Base-by-base conservation (phyloP, 1,140 invertebrate species). In the Ceratosolen fusciceps region DNA sequence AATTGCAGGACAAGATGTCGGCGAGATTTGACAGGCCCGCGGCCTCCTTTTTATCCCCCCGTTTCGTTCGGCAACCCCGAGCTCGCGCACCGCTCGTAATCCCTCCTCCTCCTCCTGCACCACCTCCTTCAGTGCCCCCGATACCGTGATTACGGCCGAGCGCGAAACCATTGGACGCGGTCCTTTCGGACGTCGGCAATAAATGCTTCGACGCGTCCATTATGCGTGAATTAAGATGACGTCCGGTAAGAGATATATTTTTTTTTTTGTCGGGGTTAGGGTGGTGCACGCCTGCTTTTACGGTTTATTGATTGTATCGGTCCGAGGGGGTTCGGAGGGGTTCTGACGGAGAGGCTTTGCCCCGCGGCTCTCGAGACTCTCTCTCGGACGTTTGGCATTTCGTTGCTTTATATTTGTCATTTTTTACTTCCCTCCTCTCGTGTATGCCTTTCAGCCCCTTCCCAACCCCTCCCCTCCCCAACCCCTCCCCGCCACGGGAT, bases 11-110 rank as follows among this genome's bases (percentile, higher is more conserved):
- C n/a, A 56, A 74, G 73, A 74, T 74, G 56, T 10, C 43, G 39
- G 16, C n/a, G 19, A 74, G 73, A 74, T 74, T 74, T 74, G 83
- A 82, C 52, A 56, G 74, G 81, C 74, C n/a, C n/a, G 81, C 79
- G 81, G 78, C 80, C 74, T 52, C 16, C 65, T 82, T 81, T 74
- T 80, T 56, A 43, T 74, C 56, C 70, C 60, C 52, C 54, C 47
- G 21, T 49, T 70, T 39, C 19, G 37, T 4, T 58, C 24, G 7
- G 7, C 24, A 16, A 10, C 16, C 24, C 12, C 80, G 58, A 24
- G 60, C 62, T 54, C 52, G 12, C 8, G n/a, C n/a, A 14, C 29
- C 12, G 37, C 24, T 29, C n/a, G 16, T n/a, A n/a, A n/a, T n/a
- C 70, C 19, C 26, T 67, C 67, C 19, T 26, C 47, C 29, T n/a